Percentiles rank a stretch among this genome's conserved stretches.
phyloP scores from a whole-genome alignment of 1,140 invertebrate genomes.

The Hypothenemus hampei region DNA sequence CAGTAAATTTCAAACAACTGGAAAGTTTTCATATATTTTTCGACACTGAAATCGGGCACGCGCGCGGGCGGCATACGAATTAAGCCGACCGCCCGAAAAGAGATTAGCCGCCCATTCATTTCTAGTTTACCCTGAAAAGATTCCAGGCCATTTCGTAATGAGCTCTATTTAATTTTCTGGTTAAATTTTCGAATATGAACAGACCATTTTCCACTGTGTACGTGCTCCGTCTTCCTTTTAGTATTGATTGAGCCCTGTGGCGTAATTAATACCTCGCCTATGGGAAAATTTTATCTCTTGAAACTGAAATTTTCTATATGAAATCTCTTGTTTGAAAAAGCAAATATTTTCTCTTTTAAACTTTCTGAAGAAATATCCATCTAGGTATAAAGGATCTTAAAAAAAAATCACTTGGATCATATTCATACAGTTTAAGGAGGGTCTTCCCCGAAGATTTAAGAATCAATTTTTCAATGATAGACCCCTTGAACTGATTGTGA shows the following conservation, averaged over 20 bases:
- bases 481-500: too few relatives aligned
- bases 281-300: constrained; percentile 4
- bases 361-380: too few relatives aligned
- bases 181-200: constrained; percentile 14
- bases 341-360: too few relatives aligned
- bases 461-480: too few relatives aligned
- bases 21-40: too few relatives aligned
- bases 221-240: constrained; percentile 8
- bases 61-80: constrained; percentile 20
- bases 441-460: too few relatives aligned
- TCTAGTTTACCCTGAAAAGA: constrained; percentile 13
- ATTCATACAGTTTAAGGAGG: too few relatives aligned
- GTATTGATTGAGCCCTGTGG: constrained; percentile 7
- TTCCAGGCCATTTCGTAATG: constrained; percentile 6
- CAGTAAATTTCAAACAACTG: constrained; percentile 26
- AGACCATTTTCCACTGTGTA: constrained; percentile 11
- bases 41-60: too few relatives aligned
- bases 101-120: constrained; percentile 18
- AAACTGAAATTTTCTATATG: too few relatives aligned
- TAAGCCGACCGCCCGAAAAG: constrained; percentile 23
- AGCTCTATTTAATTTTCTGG: constrained; percentile 7
- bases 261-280: constrained; percentile 5
- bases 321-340: too few relatives aligned
- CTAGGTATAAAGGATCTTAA: too few relatives aligned
- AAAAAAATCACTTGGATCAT: too few relatives aligned